Evolutionary conservation across 2,797 vertebrate genomes (phyloP).

Genomic region (Lithobates pipiens): DNA sequence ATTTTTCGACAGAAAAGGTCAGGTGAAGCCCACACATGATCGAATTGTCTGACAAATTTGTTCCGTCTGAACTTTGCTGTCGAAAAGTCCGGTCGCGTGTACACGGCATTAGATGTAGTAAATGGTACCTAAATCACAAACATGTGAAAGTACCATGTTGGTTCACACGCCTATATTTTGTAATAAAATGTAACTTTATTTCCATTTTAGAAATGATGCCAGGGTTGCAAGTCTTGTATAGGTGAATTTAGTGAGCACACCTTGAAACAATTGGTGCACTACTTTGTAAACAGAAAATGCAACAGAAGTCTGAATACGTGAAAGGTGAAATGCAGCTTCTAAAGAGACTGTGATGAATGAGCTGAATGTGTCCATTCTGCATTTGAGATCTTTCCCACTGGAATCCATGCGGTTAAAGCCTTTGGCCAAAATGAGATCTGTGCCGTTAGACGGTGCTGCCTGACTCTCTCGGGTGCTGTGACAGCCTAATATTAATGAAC

Average conservation of each 20-base stretch:
- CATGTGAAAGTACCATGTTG: no score
- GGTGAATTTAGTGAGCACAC: neutral
- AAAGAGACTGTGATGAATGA: neutral
- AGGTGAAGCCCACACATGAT: no score
- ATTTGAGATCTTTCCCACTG: neutral
- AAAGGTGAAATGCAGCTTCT: neutral
- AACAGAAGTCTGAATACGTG: neutral
- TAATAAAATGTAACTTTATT: neutral
- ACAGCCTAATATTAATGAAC: conserved; percentile 75
- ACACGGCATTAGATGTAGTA: no score
- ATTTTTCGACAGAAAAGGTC: no score
- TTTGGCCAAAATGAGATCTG: conserved; percentile 62
- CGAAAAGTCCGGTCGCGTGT: no score
- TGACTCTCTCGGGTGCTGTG: conserved; percentile 69
- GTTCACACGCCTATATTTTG: neutral
- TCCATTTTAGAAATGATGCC: neutral
- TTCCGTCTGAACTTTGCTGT: no score
- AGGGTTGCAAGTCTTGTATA: neutral
- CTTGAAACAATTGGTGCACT: neutral
- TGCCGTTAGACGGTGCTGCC: conserved; percentile 6
- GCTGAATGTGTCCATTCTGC: neutral
- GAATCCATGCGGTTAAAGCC: conserved; percentile 63
- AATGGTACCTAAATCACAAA: no score
- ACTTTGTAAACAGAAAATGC: neutral
- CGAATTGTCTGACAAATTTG: no score